Base-by-base conservation (phyloP, 1,140 invertebrate species). In the Physella acuta region DNA sequence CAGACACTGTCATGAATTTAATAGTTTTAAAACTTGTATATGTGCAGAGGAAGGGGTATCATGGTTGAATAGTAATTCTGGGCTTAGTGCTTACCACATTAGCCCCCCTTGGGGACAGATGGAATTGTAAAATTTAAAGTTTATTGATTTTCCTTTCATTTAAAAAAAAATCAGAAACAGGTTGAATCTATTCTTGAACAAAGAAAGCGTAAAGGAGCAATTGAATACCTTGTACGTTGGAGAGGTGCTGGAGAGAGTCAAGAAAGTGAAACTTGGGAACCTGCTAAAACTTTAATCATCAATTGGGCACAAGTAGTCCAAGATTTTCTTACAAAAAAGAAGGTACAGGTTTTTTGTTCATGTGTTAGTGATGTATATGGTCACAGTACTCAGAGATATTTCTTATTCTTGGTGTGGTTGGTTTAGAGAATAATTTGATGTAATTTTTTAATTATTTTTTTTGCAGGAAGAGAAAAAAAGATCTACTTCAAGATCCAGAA, bases 181-280 rank as follows among this genome's bases (percentile, higher is more conserved):
- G 37, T 68, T 59, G 66, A 68, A 26, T 26, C 37, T n/a, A 68
- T 68, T 17, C 28, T 59, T 28, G 66, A 26, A 24, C 65, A 68
- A 37, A 31, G 56, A 26, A 60, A 68, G 34, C 28, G 66, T 4
- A 68, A 68, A 39, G 66, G 66, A 24, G 33, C 36, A 8, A 26
- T 68, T 28, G 66, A 68, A 60, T 68, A 68, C 51, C 56, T 68
- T 4, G 66, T 68, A 16, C 34, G 66, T 5, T 68, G 66, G 66
- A 68, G 55, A 60, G 66, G 39, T 59, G 55, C 53, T 44, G 66
- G n/a, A 17, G 59, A 11, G 14, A 34, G n/a, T 4, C 5, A 20
- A 30, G 56, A 30, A 56, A 36, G 24, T 37, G 62, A 67, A 20
- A 31, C 64, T 33, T 68, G 66, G 66, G 66, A 68, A 51, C 56